Conservation (phyloP, 2,113 vertebrate genomes). For the Antigone vipio region DNA sequence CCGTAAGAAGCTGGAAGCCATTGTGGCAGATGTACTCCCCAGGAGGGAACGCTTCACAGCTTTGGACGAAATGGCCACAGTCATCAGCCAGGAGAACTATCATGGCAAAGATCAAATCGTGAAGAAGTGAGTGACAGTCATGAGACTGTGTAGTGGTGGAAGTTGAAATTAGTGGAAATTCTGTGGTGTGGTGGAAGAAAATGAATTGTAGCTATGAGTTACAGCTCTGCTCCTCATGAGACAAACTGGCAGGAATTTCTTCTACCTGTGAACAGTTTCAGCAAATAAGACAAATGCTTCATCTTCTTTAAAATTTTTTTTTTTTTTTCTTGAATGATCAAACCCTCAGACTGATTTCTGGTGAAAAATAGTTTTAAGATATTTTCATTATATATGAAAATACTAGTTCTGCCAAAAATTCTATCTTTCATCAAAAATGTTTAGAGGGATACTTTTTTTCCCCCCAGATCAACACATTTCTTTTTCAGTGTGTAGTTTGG, state of each 20-base stretch:
- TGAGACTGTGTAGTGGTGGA: not conserved
- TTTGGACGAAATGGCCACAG: conserved; percentile 75
- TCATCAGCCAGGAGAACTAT: conserved; percentile 82
- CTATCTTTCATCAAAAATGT: not conserved
- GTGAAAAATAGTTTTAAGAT: not conserved
- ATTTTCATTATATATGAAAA: not conserved
- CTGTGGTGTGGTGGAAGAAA: not conserved
- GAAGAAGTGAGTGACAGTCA: conserved; percentile 67
- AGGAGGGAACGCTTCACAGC: conserved; percentile 81
- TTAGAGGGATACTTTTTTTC: not conserved
- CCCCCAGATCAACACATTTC: not conserved
- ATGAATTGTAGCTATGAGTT: not conserved
- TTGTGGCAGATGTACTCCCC: conserved; percentile 82
- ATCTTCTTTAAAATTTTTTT: not conserved
- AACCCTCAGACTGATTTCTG: not conserved
- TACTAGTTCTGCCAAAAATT: not conserved
- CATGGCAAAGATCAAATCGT: conserved; percentile 77
- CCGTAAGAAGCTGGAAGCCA: conserved; percentile 81
- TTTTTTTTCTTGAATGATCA: not conserved
- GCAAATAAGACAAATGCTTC: not conserved
- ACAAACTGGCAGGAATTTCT: not conserved
- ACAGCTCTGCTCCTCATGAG: not conserved
- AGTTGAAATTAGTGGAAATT: not conserved
- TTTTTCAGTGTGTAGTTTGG: not conserved
- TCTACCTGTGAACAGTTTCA: not conserved